Evolutionary conservation across 2,888 invertebrate genomes (phyloP).

Genomic region (Drosophila suboccidentalis): DNA sequence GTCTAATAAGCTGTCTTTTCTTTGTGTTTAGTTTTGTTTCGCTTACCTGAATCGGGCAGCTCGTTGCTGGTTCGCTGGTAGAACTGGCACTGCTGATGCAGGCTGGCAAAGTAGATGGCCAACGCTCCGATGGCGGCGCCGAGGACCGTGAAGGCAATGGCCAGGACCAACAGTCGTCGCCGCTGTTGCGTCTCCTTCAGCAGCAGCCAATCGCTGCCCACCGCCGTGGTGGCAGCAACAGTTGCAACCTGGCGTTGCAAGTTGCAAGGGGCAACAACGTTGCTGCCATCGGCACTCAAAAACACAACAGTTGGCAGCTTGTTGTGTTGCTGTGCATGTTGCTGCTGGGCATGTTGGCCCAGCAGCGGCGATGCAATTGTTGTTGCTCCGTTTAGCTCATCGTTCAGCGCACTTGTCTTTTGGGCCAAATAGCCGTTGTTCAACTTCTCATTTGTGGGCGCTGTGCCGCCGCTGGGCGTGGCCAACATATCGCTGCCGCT

Average conservation of each 20-base stretch:
- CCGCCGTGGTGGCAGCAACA: conserved; percentile 21
- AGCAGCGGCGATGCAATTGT: conserved; percentile 76
- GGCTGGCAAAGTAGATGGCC: conserved; percentile 85
- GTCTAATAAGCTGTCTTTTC: no score
- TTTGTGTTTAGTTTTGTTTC: no score
- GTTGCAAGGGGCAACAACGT: conserved; percentile 59
- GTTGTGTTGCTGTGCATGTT: conserved; percentile 55
- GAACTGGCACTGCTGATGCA: conserved; percentile 61
- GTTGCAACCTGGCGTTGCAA: conserved; percentile 46
- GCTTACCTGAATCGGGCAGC: conserved; percentile 8
- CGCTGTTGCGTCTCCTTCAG: conserved; percentile 90
- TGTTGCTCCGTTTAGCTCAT: conserved; percentile 60
- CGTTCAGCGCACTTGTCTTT: conserved; percentile 37
- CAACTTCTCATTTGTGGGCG: conserved; percentile 69
- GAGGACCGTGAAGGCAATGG: conserved; percentile 84
- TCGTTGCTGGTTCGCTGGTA: conserved; percentile 48
- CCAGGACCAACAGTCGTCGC: conserved; percentile 86
- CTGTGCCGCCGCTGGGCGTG: conserved; percentile 50
- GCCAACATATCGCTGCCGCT: conserved; percentile 58
- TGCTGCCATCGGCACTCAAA: conserved; percentile 72
- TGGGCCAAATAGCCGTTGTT: conserved; percentile 85
- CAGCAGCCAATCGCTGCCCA: conserved; percentile 83
- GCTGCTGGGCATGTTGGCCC: conserved; percentile 36
- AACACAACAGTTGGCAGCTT: conserved; percentile 85
- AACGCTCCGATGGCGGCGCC: conserved; percentile 85